A percentile compares a stretch with the other conserved stretches of the same genome.
Conservation (phyloP, 2,888 invertebrate genomes). For the Standfussiana lucernea region DNA sequence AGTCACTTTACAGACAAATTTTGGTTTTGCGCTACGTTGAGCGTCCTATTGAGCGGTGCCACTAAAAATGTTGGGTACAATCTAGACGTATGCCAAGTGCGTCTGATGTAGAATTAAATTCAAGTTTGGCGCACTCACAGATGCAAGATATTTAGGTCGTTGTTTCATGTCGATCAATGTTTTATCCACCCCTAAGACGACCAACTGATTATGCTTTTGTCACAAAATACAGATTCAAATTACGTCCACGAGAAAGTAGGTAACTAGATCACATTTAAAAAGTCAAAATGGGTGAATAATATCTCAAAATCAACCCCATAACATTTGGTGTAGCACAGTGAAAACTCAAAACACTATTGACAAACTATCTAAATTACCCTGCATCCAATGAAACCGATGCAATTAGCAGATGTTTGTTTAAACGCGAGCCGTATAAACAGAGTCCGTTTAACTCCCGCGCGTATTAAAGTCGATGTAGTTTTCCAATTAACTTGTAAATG, state of each 20-base stretch:
- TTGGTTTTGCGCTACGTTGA: constrained; percentile 82
- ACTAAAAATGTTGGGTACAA: constrained; percentile 67
- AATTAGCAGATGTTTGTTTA: constrained; percentile 71
- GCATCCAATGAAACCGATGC: constrained; percentile 63
- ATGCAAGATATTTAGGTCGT: constrained; percentile 12
- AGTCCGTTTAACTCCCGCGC: constrained; percentile 65
- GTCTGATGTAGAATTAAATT: constrained; percentile 46
- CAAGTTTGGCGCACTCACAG: constrained; percentile 16
- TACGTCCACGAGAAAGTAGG: not conserved
- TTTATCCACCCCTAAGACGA: too few relatives aligned
- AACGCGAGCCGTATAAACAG: constrained; percentile 68
- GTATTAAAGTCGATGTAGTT: constrained; percentile 74
- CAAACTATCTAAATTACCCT: constrained; percentile 56
- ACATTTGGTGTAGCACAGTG: constrained; percentile 1
- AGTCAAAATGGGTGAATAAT: too few relatives aligned
- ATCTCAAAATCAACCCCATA: not conserved
- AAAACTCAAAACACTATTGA: constrained; percentile 57
- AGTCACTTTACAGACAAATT: constrained; percentile 86
- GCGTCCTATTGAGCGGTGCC: constrained; percentile 73
- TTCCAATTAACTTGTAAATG: constrained; percentile 76
- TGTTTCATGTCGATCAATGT: not conserved
- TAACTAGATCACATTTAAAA: not conserved
- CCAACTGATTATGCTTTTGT: too few relatives aligned
- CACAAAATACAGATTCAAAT: too few relatives aligned
- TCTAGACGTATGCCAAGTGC: constrained; percentile 63